These are phyloP conservation scores for Ephydatia muelleri DNA, from an alignment of 37 sponge, comb jelly and placozoan genomes.

Conservation along the genomic window DNA sequence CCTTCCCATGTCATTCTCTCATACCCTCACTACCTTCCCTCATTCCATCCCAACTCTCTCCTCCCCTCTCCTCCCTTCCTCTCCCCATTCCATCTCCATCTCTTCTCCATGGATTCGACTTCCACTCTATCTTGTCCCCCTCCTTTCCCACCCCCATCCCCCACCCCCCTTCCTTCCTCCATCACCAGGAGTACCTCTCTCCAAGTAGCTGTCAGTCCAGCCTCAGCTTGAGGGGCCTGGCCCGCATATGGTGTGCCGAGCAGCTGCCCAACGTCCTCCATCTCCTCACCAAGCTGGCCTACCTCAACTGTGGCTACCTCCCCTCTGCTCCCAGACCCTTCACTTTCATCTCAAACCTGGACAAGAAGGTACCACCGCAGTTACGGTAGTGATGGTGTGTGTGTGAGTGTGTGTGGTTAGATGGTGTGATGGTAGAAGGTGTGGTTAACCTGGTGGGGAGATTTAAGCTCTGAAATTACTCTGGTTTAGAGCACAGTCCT, in stretches of 20 bases:
- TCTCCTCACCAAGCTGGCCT: constrained; percentile 74
- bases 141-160: not conserved
- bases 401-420: not conserved
- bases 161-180: not conserved
- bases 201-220: constrained; percentile 35
- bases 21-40: not conserved
- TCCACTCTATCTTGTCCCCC: not conserved
- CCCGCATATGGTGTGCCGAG: constrained; percentile 61
- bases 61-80: not conserved
- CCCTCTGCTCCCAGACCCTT: constrained; percentile 33
- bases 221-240: constrained; percentile 53
- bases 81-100: not conserved
- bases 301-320: constrained; percentile 77
- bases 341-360: constrained; percentile 9
- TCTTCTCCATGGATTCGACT: not conserved
- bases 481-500: constrained; percentile 36
- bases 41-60: not conserved
- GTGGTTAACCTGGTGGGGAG: not conserved
- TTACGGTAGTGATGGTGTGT: not conserved
- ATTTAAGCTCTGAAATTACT: not conserved
- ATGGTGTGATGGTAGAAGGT: not conserved
- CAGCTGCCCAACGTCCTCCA: constrained; percentile 53
- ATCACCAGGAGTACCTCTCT: constrained; percentile 53
- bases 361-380: constrained; percentile 20
- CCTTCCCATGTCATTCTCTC: not conserved